Base-by-base conservation (phyloP, 2,888 invertebrate genomes). In the Dichetophora obliterata region DNA sequence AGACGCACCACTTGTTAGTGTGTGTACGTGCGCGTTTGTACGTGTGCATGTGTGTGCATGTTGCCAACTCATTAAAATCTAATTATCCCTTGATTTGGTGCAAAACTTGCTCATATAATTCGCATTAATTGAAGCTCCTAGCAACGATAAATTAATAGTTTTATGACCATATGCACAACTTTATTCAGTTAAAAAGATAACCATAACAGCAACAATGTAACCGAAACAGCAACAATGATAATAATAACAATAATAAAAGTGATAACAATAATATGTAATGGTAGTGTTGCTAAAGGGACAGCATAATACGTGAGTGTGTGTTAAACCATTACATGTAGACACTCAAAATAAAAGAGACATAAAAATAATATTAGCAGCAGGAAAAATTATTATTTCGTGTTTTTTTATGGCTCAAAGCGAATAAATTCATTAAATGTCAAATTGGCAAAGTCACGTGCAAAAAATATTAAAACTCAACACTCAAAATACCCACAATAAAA, bases 401-500 rank as follows among this genome's bases (percentile, higher is more conserved):
- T 59, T 24, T 59, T 24, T 59, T 59, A 27, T 59, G 11, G 59
- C 59, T 22, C 11, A 11, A 59, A 9, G 59, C 19, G 11, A 27
- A 59, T 27, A 59, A 59, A 27, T 59, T 59, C 27, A 54, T 59
- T 59, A 59, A 59, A 59, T 59, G 59, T 59, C 59, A 16, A 24
- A 43, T 54, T 34, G 57, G 43, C 57, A 59, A 37, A 57, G 37
- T 52, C 71, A 71, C 71, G 71, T 71, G 57, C 70, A 52, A 22
- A 54, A 57, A 57, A 48, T 50, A 68, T 50, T 68, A 68, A 68
- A 68, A 68, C 50, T 27, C 24, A 6, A 22, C 37, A 43, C 14
- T 59, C 34, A 71, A 71, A 71, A 57, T 59, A 71, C 37, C 22
- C 57, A 71, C 70, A 70, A 19, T 31, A 43, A 37, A 52, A 54